Base-by-base conservation (phyloP, 2,113 vertebrate genomes). In the Telmatochromis brachygnathus region DNA sequence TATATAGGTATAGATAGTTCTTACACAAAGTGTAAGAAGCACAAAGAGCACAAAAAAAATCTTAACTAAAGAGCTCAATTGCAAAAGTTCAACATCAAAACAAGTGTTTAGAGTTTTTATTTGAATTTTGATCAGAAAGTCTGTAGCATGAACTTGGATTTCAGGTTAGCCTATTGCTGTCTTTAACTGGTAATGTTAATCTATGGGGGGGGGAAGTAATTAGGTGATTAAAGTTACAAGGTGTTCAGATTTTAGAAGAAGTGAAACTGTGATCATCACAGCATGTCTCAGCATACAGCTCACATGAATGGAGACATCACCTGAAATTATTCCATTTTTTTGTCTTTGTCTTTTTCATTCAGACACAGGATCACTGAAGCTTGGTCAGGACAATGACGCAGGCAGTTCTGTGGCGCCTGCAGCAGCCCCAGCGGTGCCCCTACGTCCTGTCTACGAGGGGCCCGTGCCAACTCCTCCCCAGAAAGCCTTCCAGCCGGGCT, bases 401-500 rank as follows among this genome's bases (percentile, higher is more conserved):
- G 93, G 90, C 84, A 94, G 95, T 6, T 60, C 89, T 5, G 81
- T 94, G 53, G 88, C 91, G 17, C 93, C 89, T 28, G 77, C 94
- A 3, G 94, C 94, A 4, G 89, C 89, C 2, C 79, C 93, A 3
- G 87, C 84, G 12, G 85, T 85, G 3, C 95, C 96, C 0, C 45
- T 70, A 6, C 96, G 93, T 19, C 96, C 96, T 1, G 88, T 96
- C 37, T 99, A 99, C 6, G 96, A 97, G 2, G 98, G 98, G 2
- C 98, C 98, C 2, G 6, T 97, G 95, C 98, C 98, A 51, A 98
- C 98, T 2, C 96, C 96, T 1, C 97, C 58, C 21, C 99, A 99
- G 92, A 99, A 97, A 83, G 97, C 99, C 0, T 99, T 99, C 90
- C 98, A 99, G 92, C 88, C 99, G 1, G 97, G 97, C 51, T 98